Evolutionary conservation across 2,888 invertebrate species (phyloP).

Genomic region (Sturmia bella): DNA sequence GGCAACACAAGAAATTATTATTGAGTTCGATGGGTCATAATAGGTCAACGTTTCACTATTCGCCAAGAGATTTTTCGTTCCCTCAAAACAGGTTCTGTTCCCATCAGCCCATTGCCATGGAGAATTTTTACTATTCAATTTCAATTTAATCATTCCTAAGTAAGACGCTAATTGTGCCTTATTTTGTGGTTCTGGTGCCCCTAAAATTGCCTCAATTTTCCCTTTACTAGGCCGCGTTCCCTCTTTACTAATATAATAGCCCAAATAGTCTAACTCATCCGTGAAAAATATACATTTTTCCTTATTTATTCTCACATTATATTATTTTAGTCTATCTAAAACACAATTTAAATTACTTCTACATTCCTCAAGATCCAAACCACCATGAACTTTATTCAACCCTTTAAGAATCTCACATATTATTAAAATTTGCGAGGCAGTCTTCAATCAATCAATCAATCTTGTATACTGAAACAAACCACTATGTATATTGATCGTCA

Average conservation of each 20-base stretch:
- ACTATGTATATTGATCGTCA: no score
- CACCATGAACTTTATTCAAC: constrained; percentile 41
- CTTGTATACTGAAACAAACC: no score
- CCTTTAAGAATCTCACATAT: constrained; percentile 20
- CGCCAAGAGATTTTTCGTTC: constrained; percentile 45
- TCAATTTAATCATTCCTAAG: constrained; percentile 35
- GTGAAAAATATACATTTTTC: constrained; percentile 8
- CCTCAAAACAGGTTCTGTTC: constrained; percentile 24
- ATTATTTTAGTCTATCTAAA: not conserved
- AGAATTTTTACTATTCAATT: constrained; percentile 43
- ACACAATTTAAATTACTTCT: constrained; percentile 73
- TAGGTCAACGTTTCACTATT: constrained; percentile 36
- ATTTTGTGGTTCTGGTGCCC: constrained; percentile 19
- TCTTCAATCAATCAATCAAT: no score
- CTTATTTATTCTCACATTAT: constrained; percentile 66
- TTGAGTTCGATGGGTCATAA: constrained; percentile 43
- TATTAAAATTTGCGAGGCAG: no score
- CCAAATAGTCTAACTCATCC: not conserved
- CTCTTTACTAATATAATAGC: constrained; percentile 1
- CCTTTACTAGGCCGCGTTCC: constrained; percentile 17
- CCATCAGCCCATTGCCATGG: constrained; percentile 38
- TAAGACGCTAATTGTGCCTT: constrained; percentile 10
- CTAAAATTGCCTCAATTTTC: constrained; percentile 11
- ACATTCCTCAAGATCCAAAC: constrained; percentile 25
- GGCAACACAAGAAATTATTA: constrained; percentile 51